phyloP scores from a whole-genome alignment of 2,113 vertebrate species.

The Procavia capensis region DNA sequence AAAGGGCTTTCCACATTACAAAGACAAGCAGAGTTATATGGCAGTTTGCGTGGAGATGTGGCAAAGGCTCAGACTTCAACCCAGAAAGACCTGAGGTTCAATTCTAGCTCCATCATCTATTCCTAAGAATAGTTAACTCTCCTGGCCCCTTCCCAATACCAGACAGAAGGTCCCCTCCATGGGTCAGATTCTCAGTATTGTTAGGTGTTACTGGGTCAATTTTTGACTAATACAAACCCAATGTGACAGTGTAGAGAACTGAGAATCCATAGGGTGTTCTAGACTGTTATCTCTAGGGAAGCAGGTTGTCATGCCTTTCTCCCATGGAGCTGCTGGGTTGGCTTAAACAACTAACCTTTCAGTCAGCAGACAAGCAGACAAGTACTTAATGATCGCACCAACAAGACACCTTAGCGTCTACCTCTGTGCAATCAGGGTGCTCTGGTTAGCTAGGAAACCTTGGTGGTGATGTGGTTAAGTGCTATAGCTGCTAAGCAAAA shows the following conservation, averaged over 20 bases:
- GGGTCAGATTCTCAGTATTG: background rate
- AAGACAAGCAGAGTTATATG: background rate
- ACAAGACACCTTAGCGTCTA: background rate
- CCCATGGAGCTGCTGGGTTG: too few relatives aligned
- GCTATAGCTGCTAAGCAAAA: too few relatives aligned
- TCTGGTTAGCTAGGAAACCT: background rate
- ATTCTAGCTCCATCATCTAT: background rate
- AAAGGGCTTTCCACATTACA: background rate
- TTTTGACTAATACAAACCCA: too few relatives aligned
- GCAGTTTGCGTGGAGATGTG: background rate
- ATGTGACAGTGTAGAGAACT: too few relatives aligned
- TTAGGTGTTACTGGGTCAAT: too few relatives aligned
- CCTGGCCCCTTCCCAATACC: background rate
- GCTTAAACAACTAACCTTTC: too few relatives aligned
- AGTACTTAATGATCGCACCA: too few relatives aligned
- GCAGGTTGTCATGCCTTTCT: too few relatives aligned
- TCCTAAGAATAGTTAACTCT: background rate
- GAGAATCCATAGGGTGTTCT: too few relatives aligned
- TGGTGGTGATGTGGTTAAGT: too few relatives aligned
- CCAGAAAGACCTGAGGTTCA: background rate
- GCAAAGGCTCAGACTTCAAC: background rate
- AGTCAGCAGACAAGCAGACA: too few relatives aligned
- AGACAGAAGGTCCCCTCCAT: background rate
- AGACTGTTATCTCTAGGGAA: too few relatives aligned
- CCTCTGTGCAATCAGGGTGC: background rate